Evolutionary conservation across 2,113 vertebrate species (phyloP), one percentile per base, ranked within the genome.

Genomic region (Lamprotornis superbus): DNA sequence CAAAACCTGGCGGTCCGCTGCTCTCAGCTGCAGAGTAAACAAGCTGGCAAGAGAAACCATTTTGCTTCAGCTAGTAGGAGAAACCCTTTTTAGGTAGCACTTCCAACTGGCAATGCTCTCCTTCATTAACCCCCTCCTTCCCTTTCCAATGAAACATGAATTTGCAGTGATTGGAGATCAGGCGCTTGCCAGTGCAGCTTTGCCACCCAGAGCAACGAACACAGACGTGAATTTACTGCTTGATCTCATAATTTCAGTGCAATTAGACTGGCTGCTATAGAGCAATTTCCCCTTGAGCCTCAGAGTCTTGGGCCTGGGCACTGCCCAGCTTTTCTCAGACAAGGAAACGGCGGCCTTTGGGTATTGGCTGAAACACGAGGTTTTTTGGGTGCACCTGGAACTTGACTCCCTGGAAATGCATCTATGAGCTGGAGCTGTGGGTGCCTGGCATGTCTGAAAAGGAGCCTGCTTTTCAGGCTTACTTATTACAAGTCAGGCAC

Each of bases 71-170:
- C 96, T 97, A 69, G 94, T 68, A 95, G 95, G 96, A 96, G 93
- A 96, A 97, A 95, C 96, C 96, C 91, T 97, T 96, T 97, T 95
- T 96, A 97, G 96, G 94, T 91, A 97, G 95, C 95, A 97, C 95
- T 95, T 97, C 96, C 91, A 97, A 97, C 94, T 97, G 96, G 94
- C 96, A 97, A 71, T 49, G 89, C 89, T 95, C 81, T 95, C 87
- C 94, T 96, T 71, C 83, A 27, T 96, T 97, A 97, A 97, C 95
- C 93, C 95, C 80, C 93, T 96, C 95, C 94, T 97, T 96, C 83
- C 96, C 95, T 93, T 77, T 44, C 83, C 90, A 88, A 55, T 71
- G 88, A 84, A 93, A 89, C 8, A 5, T 83, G 60, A 89, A 89
- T 94, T 88, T 86, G 94, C 76, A 87, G 80, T 3, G 0, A 50